These are phyloP conservation scores for Burhinus bistriatus DNA, from an alignment of 2,113 vertebrate genomes.

Conservation along the genomic window DNA sequence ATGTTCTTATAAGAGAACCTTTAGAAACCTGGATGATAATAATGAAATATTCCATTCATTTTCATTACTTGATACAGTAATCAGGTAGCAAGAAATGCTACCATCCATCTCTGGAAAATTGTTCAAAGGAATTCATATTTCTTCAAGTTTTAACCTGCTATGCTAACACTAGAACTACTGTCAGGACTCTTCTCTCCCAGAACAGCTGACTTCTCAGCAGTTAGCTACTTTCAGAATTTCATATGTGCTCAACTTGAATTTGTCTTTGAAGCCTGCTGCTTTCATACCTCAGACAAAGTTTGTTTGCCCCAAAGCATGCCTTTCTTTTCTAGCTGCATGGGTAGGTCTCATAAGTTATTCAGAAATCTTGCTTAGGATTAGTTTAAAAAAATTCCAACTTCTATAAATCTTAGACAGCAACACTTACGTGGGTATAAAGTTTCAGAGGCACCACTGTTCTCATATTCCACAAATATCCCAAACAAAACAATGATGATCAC, in stretches of 20 bases:
- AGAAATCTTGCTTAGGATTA: not conserved
- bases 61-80: not conserved
- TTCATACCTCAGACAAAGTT: not conserved
- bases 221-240: not conserved
- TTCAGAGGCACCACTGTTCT: fast-evolving
- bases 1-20: not conserved
- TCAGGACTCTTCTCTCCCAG: not conserved
- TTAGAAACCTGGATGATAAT: not conserved
- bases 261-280: not conserved
- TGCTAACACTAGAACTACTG: not conserved
- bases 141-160: not conserved
- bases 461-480: slow-evolving; percentile 81
- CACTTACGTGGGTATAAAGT: slow-evolving; percentile 86
- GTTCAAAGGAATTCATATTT: not conserved
- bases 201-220: not conserved
- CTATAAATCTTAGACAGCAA: not conserved
- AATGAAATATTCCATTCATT: not conserved
- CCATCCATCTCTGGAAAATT: not conserved
- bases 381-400: not conserved
- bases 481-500: slow-evolving; percentile 83
- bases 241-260: not conserved
- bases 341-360: not conserved
- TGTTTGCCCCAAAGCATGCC: not conserved
- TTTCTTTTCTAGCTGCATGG: not conserved
- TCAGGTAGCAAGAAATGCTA: not conserved